phyloP scores from a whole-genome alignment of 2,113 vertebrate species.

The Pogona vitticeps region DNA sequence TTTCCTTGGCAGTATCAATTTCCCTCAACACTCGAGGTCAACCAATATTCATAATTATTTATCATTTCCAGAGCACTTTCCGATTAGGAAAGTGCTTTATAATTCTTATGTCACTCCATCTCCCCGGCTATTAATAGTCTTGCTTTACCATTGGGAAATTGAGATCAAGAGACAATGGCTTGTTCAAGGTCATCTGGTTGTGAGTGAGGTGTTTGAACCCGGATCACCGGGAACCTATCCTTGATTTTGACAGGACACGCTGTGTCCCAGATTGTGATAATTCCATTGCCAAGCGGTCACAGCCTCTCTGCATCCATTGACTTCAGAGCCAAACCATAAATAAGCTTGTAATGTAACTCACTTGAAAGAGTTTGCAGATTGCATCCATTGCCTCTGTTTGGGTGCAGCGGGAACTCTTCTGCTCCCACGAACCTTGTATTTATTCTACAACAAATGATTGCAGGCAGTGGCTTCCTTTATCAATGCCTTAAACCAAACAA shows the following conservation, averaged over 20 bases:
- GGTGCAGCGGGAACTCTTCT: neutral
- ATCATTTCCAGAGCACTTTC: slow-evolving; percentile 12
- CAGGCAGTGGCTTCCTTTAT: neutral
- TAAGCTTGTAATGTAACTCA: neutral
- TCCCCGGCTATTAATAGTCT: slow-evolving; percentile 12
- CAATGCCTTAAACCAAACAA: neutral
- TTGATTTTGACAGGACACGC: neutral
- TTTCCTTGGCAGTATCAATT: slow-evolving; percentile 49
- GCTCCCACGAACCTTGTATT: too few relatives aligned
- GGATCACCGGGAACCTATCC: neutral
- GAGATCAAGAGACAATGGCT: neutral
- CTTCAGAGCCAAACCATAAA: neutral
- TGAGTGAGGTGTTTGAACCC: neutral
- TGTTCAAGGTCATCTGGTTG: neutral
- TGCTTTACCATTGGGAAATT: neutral
- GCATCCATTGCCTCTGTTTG: neutral
- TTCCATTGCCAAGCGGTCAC: neutral
- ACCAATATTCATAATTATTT: slow-evolving; percentile 33
- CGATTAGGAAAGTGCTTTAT: slow-evolving; percentile 1
- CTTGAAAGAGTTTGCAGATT: neutral
- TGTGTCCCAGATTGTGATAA: neutral
- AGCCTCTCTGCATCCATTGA: neutral
- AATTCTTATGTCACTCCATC: slow-evolving; percentile 7
- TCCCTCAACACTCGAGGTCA: slow-evolving; percentile 16
- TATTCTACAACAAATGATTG: neutral